Conservation (phyloP, 92 coral and sea anemone genomes). For the Phenganax stokvisi region DNA sequence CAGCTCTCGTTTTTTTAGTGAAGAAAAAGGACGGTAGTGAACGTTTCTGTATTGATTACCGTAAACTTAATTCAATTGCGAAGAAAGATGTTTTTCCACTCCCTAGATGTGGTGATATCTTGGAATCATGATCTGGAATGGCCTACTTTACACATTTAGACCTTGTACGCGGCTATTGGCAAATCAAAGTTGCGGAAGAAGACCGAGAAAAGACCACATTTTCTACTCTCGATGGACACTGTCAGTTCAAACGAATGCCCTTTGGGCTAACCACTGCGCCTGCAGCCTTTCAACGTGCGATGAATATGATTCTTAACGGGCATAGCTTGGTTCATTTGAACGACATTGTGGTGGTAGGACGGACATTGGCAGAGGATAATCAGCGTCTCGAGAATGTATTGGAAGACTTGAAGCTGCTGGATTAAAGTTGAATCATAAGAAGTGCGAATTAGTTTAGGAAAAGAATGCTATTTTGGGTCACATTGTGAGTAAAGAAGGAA, state of each 20-base stretch:
- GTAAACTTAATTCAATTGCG: conserved; percentile 33
- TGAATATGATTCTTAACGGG: conserved; percentile 43
- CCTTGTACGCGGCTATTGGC: conserved; percentile 45
- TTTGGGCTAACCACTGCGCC: conserved; percentile 52
- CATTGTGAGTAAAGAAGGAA: conserved; percentile 32
- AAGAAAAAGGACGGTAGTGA: conserved; percentile 37
- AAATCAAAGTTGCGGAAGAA: conserved; percentile 40
- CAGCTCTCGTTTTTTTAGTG: conserved; percentile 44
- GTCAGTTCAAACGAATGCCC: conserved; percentile 35
- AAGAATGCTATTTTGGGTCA: conserved; percentile 26
- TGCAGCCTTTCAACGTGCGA: conserved; percentile 45
- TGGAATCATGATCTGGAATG: conserved; percentile 45
- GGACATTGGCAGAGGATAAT: conserved; percentile 40
- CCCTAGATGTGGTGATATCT: conserved; percentile 44
- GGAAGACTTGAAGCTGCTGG: conserved; percentile 46
- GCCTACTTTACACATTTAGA: conserved; percentile 47
- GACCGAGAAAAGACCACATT: conserved; percentile 50
- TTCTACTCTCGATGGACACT: conserved; percentile 47
- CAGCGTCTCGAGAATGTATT: conserved; percentile 39
- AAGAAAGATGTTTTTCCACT: conserved; percentile 36
- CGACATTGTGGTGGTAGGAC: conserved; percentile 46
- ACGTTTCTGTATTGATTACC: conserved; percentile 43
- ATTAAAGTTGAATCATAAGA: conserved; percentile 29
- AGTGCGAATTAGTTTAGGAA: conserved; percentile 8
- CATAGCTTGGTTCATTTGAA: conserved; percentile 49